phyloP scores from a whole-genome alignment of 2,797 vertebrate genomes.

The Danio aesculapii region DNA sequence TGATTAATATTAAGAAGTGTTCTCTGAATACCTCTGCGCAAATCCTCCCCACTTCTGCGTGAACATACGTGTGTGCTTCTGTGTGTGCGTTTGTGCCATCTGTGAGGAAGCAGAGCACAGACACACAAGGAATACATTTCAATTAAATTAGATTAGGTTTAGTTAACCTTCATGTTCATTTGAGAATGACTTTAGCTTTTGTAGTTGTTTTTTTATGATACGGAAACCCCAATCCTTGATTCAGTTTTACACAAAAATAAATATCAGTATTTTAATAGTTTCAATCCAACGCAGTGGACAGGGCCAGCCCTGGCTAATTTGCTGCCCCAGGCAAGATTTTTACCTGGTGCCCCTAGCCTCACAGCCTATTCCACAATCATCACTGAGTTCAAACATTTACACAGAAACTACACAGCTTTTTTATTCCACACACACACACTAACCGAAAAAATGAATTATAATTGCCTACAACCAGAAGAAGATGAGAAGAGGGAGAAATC shows the following conservation, averaged over 20 bases:
- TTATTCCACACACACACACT: too few species aligned
- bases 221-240: neutral
- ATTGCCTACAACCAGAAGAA: too few species aligned
- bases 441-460: too few species aligned
- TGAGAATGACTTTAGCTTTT: neutral
- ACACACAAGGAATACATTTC: slow-evolving; percentile 34
- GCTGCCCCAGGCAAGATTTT: too few species aligned
- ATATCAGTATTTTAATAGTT: neutral
- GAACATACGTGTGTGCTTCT: slow-evolving; percentile 26
- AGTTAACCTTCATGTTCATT: slow-evolving; percentile 3
- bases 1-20: slow-evolving; percentile 66
- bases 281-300: too few species aligned
- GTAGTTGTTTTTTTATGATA: neutral
- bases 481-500: too few species aligned
- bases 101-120: slow-evolving; percentile 47
- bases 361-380: too few species aligned
- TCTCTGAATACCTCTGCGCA: slow-evolving; percentile 58
- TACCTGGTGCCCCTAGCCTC: too few species aligned
- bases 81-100: slow-evolving; percentile 27
- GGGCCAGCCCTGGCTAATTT: too few species aligned
- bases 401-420: too few species aligned
- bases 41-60: slow-evolving; percentile 38
- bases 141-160: slow-evolving; percentile 34
- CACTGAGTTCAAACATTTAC: too few species aligned
- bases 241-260: neutral